Base-by-base conservation (phyloP, 2,797 vertebrate species). In the Linurgus olivaceus region DNA sequence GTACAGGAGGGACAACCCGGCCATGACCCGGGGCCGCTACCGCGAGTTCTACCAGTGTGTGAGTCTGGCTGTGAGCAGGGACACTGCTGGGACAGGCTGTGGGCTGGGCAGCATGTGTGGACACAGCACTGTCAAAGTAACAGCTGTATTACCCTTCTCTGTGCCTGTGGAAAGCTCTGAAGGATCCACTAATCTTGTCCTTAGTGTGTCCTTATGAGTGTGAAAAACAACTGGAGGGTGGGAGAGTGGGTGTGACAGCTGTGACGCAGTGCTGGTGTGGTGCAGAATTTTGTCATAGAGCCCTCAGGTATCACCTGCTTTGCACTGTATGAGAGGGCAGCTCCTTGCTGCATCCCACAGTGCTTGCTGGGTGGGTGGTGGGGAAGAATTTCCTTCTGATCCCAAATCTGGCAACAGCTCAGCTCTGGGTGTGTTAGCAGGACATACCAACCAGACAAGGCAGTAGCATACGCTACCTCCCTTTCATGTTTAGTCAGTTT, bases 11-110 rank as follows among this genome's bases (percentile, higher is more conserved):
- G 99, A 99, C 97, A 99, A 99, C 96, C 99, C 99, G 0, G 99
- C 99, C 90, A 99, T 98, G 98, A 99, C 99, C 50, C 97, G 98
- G 0, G 99, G 99, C 44, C 98, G 99, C 77, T 99, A 99, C 95
- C 93, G 99, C 70, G 99, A 99, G 97, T 99, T 99, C 96, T 99
- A 99, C 97, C 99, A 99, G 76, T 99, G 99, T 97, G 99, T 99
- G 96, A 99, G 99, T 99, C 2, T 31, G 44, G 37, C 37, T 6
- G 1, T 9, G 28, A 48, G 0, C 37, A 25, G 7, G 61, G 76
- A 9, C 1, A 0, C 59, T 82, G 71, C 63, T 42, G 40, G 3
- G 25, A 0, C 31, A 18, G 35, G 5, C 26, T 48, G 10, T 6
- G 37, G 68, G 42, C 57, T 50, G 50, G 58, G 63, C 67, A 71